Base-by-base conservation (phyloP, 2,888 invertebrate genomes). In the Meteorus cinctellus region DNA sequence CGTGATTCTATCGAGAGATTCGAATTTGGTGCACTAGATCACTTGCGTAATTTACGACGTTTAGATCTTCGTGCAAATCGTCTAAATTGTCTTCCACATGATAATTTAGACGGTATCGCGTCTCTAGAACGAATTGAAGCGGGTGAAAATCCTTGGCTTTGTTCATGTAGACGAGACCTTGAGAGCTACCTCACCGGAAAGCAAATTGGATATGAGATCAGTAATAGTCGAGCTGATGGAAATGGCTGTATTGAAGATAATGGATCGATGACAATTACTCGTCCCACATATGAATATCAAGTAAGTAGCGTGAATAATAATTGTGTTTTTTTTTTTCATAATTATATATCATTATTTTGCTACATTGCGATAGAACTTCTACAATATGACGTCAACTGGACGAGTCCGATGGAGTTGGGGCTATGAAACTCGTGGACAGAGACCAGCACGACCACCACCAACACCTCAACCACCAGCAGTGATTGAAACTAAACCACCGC, bases 121-220 rank as follows among this genome's bases (percentile, higher is more conserved):
- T 80, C 77, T 2, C 69, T 86, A 6, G 78, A 83, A 41, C 80
- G 79, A 27, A 16, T 87, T 14, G 83, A 85, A 8, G 78, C 78
- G 0, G 60, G 71, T 0, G 82, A 79, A 5, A 86, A 86, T 78
- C 85, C 86, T 0, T 86, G 86, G 86, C 69, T 74, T 0, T 86
- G 86, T 66, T 74, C 60, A 0, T 86, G 86, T 29, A 79, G 78
- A 2, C 45, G 62, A 0, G 77, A 82, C 41, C 74, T 86, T 12
- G 78, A 81, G 45, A 76, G 51, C 24, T 82, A 80, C 34, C 67
- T 86, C 10, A 75, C 45, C 0, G 71, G 72, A 2, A 79, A 29
- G n/a, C 78, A 79, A 4, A 77, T 86, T 10, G 85, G 81, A 1
- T 87, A 83, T 41, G 81, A 82, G 5, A 83, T 85, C 1, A 80